A percentile compares a stretch with the other conserved stretches of the same genome.
These are phyloP conservation scores for Prunella strophiata DNA, from an alignment of 2,797 vertebrate genomes.

Conservation along the genomic window DNA sequence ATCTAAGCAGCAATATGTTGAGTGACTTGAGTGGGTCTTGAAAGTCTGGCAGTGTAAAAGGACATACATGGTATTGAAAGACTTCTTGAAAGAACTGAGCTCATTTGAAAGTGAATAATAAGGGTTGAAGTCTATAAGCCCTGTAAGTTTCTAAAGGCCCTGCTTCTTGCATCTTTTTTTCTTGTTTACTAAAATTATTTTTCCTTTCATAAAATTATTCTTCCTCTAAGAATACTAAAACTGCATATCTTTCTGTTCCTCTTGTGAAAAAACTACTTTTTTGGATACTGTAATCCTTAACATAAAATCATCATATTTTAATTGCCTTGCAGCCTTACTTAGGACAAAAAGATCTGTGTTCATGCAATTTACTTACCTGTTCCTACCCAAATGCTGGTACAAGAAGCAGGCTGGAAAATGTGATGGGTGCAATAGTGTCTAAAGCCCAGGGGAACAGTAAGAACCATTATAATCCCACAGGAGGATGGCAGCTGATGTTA, in stretches of 20 bases:
- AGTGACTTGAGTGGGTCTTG: slow-evolving; percentile 23
- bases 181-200: neutral
- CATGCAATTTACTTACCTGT: neutral
- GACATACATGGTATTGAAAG: slow-evolving; percentile 73
- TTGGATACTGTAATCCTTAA: neutral
- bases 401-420: neutral
- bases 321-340: neutral
- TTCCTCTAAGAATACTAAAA: neutral
- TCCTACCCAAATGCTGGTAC: neutral
- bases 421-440: neutral
- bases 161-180: neutral
- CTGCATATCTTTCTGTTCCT: neutral
- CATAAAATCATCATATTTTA: neutral
- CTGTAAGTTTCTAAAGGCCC: neutral
- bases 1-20: slow-evolving; percentile 13
- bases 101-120: slow-evolving; percentile 70
- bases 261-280: neutral
- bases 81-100: slow-evolving; percentile 68
- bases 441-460: neutral
- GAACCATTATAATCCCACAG: neutral
- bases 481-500: neutral
- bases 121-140: neutral
- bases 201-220: neutral
- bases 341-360: neutral
- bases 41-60: slow-evolving; percentile 77